Percentiles rank a stretch among this genome's conserved stretches.
Conservation (phyloP, 2,113 vertebrate species). For the Hippocampus guttulatus region DNA sequence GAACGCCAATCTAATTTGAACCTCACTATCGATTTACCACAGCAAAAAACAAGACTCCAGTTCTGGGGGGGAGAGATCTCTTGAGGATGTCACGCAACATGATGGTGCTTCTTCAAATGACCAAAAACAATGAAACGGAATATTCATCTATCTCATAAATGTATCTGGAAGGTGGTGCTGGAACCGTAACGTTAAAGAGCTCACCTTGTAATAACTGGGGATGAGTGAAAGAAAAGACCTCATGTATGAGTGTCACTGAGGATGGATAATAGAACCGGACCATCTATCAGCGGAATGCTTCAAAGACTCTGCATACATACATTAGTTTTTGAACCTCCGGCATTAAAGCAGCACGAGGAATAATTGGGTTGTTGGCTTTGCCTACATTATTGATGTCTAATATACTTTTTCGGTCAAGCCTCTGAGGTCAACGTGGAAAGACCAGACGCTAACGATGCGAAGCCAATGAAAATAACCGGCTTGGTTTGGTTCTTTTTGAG, state of each 20-base stretch:
- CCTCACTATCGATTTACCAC: conserved; percentile 28
- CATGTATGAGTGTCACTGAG: conserved; percentile 12
- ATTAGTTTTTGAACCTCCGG: conserved; percentile 20
- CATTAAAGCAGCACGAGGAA: conserved; percentile 16
- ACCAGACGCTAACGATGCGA: background rate
- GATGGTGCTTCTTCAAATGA: conserved; percentile 13
- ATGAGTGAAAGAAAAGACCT: conserved; percentile 3
- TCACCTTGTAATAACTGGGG: conserved; percentile 20
- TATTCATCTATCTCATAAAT: conserved; percentile 32
- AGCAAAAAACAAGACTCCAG: conserved; percentile 7
- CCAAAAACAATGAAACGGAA: conserved; percentile 20
- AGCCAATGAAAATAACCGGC: background rate
- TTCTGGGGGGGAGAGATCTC: background rate
- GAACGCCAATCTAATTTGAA: conserved; percentile 25
- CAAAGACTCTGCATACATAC: conserved; percentile 24
- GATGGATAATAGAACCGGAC: conserved; percentile 33
- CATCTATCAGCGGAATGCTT: conserved; percentile 32
- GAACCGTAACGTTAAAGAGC: conserved; percentile 31
- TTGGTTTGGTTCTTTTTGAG: background rate
- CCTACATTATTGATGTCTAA: background rate
- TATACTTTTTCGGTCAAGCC: background rate
- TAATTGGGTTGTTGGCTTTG: background rate
- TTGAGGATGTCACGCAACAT: conserved; percentile 4
- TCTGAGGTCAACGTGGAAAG: background rate
- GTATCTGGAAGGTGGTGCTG: conserved; percentile 7